Evolutionary conservation across 2,113 vertebrate species (phyloP).

Genomic region (Corvus hawaiiensis): DNA sequence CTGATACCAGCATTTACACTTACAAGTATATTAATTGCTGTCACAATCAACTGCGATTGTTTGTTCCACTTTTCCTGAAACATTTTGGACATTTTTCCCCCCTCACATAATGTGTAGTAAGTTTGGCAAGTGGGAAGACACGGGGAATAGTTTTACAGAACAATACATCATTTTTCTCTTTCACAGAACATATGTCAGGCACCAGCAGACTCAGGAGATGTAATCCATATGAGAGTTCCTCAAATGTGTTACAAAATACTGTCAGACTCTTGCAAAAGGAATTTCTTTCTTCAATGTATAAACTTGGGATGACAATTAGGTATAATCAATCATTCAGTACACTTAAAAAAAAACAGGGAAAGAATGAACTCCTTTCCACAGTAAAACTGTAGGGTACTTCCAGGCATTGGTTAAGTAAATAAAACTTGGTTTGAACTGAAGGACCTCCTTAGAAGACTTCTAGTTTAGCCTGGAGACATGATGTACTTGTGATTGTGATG

Average conservation of each 20-base stretch:
- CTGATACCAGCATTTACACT: background rate
- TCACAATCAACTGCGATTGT: background rate
- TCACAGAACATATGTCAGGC: slow-evolving; percentile 22
- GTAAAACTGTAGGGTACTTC: background rate
- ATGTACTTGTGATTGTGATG: background rate
- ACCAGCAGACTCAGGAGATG: slow-evolving; percentile 1
- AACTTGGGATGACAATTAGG: background rate
- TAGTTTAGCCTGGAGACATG: background rate
- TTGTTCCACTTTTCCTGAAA: background rate
- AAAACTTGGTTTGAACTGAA: background rate
- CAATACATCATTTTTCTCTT: slow-evolving; percentile 9
- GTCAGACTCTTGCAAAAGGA: background rate
- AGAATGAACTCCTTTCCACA: background rate
- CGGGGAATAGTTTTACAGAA: slow-evolving; percentile 20
- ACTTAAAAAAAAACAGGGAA: background rate
- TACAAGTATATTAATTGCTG: background rate
- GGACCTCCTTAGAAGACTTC: background rate
- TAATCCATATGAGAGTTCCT: slow-evolving; percentile 35
- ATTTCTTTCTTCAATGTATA: background rate
- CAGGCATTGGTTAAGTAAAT: background rate
- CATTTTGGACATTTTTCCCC: background rate
- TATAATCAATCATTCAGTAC: background rate
- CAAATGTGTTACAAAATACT: background rate
- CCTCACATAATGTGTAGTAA: background rate
- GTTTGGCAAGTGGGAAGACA: slow-evolving; percentile 8